Base-by-base conservation (phyloP, 1,140 invertebrate genomes). In the Babylonia areolata region DNA sequence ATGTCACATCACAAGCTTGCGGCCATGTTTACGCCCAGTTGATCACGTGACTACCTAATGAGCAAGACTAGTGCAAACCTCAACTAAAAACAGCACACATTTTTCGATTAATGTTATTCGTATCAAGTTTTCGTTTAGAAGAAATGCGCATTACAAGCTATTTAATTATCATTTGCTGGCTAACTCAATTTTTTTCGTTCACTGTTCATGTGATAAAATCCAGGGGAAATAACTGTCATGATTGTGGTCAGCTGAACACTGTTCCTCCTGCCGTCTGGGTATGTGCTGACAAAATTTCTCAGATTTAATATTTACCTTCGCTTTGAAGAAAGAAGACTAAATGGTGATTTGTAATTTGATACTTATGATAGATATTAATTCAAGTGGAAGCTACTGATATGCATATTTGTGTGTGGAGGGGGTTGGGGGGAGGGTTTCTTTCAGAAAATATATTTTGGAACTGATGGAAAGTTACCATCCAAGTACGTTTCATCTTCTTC, bases 21-120 rank as follows among this genome's bases (percentile, higher is more conserved):
- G 82, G 64, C 82, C 82, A 84, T 84, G 82, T 84, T 84, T 71
- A 84, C 82, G 82, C 82, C 82, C 82, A 58, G 82, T 69, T 46
- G 40, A 84, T 84, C 82, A 84, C 82, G 82, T 84, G 82, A 84
- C 37, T 33, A 54, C 11, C 33, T 80, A 80, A 80, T 80, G 42
- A 80, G 78, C 40, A 28, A n/a, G 28, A 54, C 35, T 28, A 80
- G 3, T n/a, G 17, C 15, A 73, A 1, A 35, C 35, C 12, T 0
- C 71, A 35, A 31, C 9, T 2, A 73, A 20, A 69, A 69, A 20
- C 23, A n/a, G 58, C 12, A 69, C 6, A 69, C 23, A 31, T 69
- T 51, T 51, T 17, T 12, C 0, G 17, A 51, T 51, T 28, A 31
- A 69, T n/a, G n/a, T n/a, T n/a, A n/a, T 69, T 69, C 58, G 28